Evolutionary conservation across 2,888 invertebrate genomes (phyloP).

Genomic region (Camponotus fellah): DNA sequence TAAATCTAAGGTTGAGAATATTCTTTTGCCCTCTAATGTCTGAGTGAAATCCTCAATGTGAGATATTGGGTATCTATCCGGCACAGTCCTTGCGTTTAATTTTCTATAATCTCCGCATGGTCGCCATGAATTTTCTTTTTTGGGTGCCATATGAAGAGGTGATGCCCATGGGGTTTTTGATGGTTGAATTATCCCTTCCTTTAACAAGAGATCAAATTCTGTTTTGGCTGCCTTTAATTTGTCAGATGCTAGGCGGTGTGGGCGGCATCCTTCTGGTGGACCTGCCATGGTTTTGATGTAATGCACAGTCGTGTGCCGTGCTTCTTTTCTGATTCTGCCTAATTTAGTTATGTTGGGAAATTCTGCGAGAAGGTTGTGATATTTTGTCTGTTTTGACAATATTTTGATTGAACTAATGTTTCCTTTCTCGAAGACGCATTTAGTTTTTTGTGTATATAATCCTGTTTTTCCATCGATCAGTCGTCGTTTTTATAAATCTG

Average conservation of each 20-base stretch:
- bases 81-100: conserved; percentile 11
- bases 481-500: neutral
- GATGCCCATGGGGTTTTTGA: neutral
- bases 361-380: conserved; percentile 23
- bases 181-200: no score
- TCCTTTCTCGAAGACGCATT: no score
- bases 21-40: conserved; percentile 19
- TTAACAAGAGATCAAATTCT: no score
- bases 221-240: no score
- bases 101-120: conserved; percentile 18
- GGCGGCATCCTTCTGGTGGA: conserved; percentile 74
- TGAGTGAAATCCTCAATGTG: conserved; percentile 39
- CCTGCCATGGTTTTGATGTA: conserved; percentile 76
- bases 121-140: conserved; percentile 61
- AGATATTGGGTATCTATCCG: conserved; percentile 13
- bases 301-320: conserved; percentile 4
- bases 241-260: conserved; percentile 57
- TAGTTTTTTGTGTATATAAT: no score
- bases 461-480: conserved; percentile 8
- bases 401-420: neutral
- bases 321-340: conserved; percentile 56
- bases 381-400: neutral
- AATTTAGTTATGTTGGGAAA: conserved; percentile 25
- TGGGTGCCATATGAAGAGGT: neutral
- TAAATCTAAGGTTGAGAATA: conserved; percentile 36